phyloP scores from a whole-genome alignment of 2,797 vertebrate genomes.

The Lateolabrax maculatus region DNA sequence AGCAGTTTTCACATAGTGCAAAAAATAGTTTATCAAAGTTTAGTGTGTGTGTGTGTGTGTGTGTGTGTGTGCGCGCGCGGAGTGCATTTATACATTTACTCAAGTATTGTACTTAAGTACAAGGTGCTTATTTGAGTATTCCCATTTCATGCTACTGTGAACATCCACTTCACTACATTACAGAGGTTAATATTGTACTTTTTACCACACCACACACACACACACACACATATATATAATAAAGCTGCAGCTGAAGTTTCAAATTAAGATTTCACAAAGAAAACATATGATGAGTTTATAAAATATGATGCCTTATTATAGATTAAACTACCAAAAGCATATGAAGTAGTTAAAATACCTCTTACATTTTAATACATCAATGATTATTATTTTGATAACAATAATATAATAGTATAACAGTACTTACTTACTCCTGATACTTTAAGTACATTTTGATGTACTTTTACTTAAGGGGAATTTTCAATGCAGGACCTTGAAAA shows the following conservation, averaged over 20 bases:
- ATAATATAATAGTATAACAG: background rate
- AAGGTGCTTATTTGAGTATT: background rate
- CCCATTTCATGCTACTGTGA: background rate
- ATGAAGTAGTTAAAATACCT: background rate
- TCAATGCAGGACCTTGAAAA: no score
- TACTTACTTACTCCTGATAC: background rate
- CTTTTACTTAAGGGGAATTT: no score
- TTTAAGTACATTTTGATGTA: background rate
- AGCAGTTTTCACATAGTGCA: background rate
- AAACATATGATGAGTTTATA: no score
- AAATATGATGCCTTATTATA: background rate
- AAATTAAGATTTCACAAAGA: no score
- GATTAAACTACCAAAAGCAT: background rate
- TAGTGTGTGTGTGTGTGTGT: constrained; percentile 1
- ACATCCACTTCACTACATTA: background rate
- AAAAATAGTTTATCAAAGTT: constrained; percentile 1
- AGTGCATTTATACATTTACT: no score
- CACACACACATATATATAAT: no score
- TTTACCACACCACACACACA: no score
- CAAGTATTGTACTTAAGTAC: no score
- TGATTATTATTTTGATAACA: no score
- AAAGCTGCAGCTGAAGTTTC: no score
- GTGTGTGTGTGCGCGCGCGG: background rate
- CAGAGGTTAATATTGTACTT: background rate
- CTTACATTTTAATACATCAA: background rate